Evolutionary conservation across 2,113 vertebrate genomes (phyloP).

Genomic region (Salminus brasiliensis): DNA sequence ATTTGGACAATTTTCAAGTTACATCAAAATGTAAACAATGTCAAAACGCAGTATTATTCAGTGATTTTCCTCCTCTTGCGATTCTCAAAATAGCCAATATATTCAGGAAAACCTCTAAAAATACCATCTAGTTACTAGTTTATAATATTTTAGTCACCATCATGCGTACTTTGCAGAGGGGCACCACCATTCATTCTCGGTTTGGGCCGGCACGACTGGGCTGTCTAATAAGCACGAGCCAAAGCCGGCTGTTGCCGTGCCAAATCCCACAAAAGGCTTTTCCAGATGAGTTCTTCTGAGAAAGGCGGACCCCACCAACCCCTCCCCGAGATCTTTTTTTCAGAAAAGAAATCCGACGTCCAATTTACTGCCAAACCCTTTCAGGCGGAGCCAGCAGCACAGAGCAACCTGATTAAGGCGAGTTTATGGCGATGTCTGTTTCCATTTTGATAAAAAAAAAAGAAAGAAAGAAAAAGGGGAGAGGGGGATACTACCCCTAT

Average conservation of each 20-base stretch:
- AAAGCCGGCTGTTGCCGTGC: conserved; percentile 72
- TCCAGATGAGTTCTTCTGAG: conserved; percentile 76
- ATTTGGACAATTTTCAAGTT: no score
- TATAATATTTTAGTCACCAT: no score
- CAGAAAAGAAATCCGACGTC: conserved; percentile 75
- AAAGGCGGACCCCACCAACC: conserved; percentile 59
- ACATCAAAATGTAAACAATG: no score
- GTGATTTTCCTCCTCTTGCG: no score
- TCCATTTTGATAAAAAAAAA: conserved; percentile 69
- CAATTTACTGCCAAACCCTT: conserved; percentile 78
- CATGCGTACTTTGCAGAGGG: conserved; percentile 16
- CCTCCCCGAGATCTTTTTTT: conserved; percentile 65
- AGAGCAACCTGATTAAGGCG: conserved; percentile 76
- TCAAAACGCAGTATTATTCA: no score
- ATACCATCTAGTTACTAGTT: no score
- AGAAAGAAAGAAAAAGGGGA: conserved; percentile 53
- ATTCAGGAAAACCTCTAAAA: no score
- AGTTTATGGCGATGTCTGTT: conserved; percentile 72
- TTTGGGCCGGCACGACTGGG: conserved; percentile 55
- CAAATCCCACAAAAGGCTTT: conserved; percentile 77
- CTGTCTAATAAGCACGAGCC: conserved; percentile 65
- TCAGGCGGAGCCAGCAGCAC: conserved; percentile 75
- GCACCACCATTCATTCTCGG: conserved; percentile 57
- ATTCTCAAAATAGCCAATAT: no score
- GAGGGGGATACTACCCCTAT: conserved; percentile 36